Evolutionary conservation across 2,888 invertebrate species (phyloP).

Genomic region (Amitus sp.): DNA sequence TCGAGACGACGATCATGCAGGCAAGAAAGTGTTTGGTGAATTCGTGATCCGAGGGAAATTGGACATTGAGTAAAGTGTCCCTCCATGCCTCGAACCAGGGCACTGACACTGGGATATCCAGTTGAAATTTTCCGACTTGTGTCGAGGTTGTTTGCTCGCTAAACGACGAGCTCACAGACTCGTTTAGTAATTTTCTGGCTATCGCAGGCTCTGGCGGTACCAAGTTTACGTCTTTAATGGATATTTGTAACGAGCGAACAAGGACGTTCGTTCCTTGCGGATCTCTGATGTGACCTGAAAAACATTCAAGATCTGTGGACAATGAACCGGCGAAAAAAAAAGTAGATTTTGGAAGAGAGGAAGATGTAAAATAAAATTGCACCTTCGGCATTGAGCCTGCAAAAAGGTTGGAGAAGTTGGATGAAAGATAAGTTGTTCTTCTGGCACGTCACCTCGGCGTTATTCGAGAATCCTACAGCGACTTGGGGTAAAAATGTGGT

Average conservation of each 20-base stretch:
- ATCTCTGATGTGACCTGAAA: conserved; percentile 84
- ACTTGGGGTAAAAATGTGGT: conserved; percentile 90
- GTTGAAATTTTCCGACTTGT: conserved; percentile 69
- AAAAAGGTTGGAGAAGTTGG: conserved; percentile 91
- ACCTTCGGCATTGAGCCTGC: conserved; percentile 80
- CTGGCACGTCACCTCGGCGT: conserved; percentile 85
- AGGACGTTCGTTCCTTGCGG: conserved; percentile 78
- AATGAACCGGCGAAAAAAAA: too few species aligned
- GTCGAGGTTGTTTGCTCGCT: conserved; percentile 70
- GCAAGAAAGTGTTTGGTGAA: conserved; percentile 90
- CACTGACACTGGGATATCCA: conserved; percentile 80
- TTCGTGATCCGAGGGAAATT: conserved; percentile 94
- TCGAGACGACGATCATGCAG: conserved; percentile 81
- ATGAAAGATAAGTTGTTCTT: conserved; percentile 92
- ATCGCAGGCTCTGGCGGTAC: conserved; percentile 83
- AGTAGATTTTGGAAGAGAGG: too few species aligned
- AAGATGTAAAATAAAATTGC: too few species aligned
- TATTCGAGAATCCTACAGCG: conserved; percentile 84
- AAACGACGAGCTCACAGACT: conserved; percentile 76
- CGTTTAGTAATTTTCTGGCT: conserved; percentile 86
- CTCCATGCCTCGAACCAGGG: conserved; percentile 98
- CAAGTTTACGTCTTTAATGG: conserved; percentile 83
- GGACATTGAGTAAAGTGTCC: conserved; percentile 87
- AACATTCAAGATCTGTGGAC: too few species aligned
- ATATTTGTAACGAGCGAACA: conserved; percentile 81